Conservation (phyloP, 2,888 invertebrate genomes). For the Bombylius discolor region DNA sequence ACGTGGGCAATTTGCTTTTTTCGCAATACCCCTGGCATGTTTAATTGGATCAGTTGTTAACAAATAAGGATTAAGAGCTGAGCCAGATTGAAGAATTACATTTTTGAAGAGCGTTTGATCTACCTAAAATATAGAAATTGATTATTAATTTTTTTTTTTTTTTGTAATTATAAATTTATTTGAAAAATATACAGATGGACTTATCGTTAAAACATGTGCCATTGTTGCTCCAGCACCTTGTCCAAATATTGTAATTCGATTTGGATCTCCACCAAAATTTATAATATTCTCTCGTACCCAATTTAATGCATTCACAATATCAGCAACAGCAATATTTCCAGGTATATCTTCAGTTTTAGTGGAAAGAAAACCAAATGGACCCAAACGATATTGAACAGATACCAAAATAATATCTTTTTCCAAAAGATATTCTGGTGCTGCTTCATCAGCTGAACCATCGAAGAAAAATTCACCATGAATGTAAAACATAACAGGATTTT, state of each 20-base stretch:
- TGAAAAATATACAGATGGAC: constrained; percentile 26
- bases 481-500: constrained; percentile 35
- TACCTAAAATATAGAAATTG: no score
- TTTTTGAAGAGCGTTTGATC: no score
- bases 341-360: constrained; percentile 39
- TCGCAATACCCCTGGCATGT: no score
- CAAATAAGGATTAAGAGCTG: no score
- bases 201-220: constrained; percentile 37
- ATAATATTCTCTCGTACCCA: no score
- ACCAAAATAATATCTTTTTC: constrained; percentile 39
- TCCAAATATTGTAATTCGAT: constrained; percentile 39
- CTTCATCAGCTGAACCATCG: constrained; percentile 32
- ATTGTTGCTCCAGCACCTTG: constrained; percentile 42
- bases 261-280: no score
- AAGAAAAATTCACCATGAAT: constrained; percentile 38
- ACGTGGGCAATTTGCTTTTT: no score
- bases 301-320: constrained; percentile 35
- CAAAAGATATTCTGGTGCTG: constrained; percentile 35
- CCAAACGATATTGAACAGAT: constrained; percentile 39
- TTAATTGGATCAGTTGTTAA: no score
- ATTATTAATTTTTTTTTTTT: no score
- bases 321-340: constrained; percentile 44
- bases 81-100: no score
- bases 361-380: constrained; percentile 41
- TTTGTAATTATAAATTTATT: no score